Base-by-base conservation (phyloP, 2,113 vertebrate genomes). In the Trinectes maculatus region DNA sequence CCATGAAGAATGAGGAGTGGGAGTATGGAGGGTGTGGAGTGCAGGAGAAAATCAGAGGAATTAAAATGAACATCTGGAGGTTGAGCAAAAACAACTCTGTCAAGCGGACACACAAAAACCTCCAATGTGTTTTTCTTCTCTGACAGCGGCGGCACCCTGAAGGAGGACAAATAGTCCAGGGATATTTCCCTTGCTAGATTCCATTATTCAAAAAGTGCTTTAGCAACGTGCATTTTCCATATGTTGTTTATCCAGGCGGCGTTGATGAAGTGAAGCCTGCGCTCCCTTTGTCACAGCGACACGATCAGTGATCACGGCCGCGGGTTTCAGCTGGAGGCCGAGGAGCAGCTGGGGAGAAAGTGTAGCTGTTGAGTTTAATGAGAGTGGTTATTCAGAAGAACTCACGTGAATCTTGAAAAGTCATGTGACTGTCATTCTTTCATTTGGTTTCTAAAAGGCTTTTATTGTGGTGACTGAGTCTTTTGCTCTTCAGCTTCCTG, bases 201-300 rank as follows among this genome's bases (percentile, higher is more conserved):
- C 15, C 36, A 66, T 75, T 73, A 70, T 51, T 86, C 64, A 79
- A 13, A 79, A 77, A 78, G 63, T 65, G 62, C 56, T 84, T 69
- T 5, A 43, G 60, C 29, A 57, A 43, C 70, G 53, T 53, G 29
- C 13, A 28, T 69, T 60, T 56, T 42, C 33, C 13, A 9, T 43
- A 29, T 53, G 42, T 18, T 73, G 70, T 59, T 71, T 69, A 65
- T 58, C 52, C 40, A 21, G 53, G 36, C 47, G 6, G 65, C 37
- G 53, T 3, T 26, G 48, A 71, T 48, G 67, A 64, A 67, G 43
- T 24, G 2, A n/a, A n/a, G n/a, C n/a, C n/a, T 58, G 44, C 15
- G 21, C 51, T 40, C n/a, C n/a, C n/a, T 39, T 18, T 39, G 51
- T 42, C 1, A 3, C 48, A 11, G 31, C 10, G 2, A 18, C 29